Conservation (phyloP, 2,113 vertebrate genomes). For the Telmatochromis sp. region DNA sequence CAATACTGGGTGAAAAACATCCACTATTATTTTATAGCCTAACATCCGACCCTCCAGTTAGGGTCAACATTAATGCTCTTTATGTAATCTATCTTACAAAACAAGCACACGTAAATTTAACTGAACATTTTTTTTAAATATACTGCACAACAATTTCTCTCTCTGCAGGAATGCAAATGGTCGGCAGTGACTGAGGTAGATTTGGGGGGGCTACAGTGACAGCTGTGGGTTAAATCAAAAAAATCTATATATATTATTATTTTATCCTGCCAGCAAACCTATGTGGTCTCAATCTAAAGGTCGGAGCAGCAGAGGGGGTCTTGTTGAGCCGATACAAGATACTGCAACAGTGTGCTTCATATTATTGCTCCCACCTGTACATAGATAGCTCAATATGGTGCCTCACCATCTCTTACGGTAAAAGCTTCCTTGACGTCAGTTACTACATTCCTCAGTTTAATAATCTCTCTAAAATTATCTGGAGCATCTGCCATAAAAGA, state of each 20-base stretch:
- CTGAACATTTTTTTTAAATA: rapidly evolving
- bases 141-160: background rate
- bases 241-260: background rate
- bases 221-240: background rate
- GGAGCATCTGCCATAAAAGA: background rate
- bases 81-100: background rate
- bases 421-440: background rate
- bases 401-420: background rate
- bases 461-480: background rate
- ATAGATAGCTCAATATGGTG: background rate
- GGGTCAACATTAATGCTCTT: background rate
- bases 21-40: background rate
- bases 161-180: background rate
- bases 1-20: background rate
- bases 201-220: background rate
- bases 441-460: background rate
- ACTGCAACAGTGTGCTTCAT: background rate
- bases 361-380: background rate
- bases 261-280: background rate
- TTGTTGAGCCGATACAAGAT: background rate
- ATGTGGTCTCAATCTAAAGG: background rate
- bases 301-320: background rate
- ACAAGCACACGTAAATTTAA: background rate
- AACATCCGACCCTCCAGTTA: background rate
- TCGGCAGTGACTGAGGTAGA: background rate